phyloP scores from a whole-genome alignment of 2,888 invertebrate genomes.

The Cataglyphis cursor region DNA sequence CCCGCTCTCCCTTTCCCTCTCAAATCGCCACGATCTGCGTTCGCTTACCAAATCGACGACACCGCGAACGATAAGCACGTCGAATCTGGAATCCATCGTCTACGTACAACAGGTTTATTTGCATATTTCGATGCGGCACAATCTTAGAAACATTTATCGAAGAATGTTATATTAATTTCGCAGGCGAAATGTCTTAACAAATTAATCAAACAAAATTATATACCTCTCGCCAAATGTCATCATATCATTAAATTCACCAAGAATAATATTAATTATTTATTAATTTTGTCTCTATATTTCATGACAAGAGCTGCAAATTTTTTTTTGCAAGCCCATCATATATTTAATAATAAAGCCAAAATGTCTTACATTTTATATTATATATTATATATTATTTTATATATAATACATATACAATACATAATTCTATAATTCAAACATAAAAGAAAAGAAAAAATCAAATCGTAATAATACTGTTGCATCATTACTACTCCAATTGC shows the following conservation, averaged over 20 bases:
- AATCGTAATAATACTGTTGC: neutral
- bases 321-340: neutral
- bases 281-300: neutral
- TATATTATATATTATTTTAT: too few species aligned
- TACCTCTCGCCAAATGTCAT: neutral
- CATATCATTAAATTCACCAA: slow-evolving; percentile 36
- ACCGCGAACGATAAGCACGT: slow-evolving; percentile 67
- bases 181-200: slow-evolving; percentile 59
- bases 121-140: slow-evolving; percentile 69
- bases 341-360: neutral
- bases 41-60: slow-evolving; percentile 40
- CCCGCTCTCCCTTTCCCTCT: neutral
- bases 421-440: too few species aligned
- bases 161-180: slow-evolving; percentile 62
- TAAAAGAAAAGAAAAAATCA: neutral
- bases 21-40: neutral
- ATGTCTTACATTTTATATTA: neutral
- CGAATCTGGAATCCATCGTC: slow-evolving; percentile 68
- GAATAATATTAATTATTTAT: slow-evolving; percentile 29
- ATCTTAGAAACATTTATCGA: slow-evolving; percentile 41
- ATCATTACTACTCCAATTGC: neutral
- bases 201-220: slow-evolving; percentile 43
- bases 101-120: slow-evolving; percentile 68
- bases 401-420: too few species aligned
- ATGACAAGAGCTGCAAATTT: neutral